Evolutionary conservation across 2,888 invertebrate genomes (phyloP).

Genomic region (Beris chalybata): DNA sequence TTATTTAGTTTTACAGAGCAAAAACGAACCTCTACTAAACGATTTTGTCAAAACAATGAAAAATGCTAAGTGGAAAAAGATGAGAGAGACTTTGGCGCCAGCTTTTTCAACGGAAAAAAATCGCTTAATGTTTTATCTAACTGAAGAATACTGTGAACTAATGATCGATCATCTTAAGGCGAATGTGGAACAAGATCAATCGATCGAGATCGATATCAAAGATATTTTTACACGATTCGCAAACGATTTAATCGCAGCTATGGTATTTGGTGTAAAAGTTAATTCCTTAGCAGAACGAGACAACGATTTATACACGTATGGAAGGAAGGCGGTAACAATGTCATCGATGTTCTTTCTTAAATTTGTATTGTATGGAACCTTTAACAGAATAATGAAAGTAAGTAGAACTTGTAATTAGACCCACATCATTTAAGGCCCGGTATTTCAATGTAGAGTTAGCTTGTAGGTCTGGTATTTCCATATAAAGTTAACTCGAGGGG

Average conservation of each 20-base stretch:
- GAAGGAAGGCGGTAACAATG: background rate
- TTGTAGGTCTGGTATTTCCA: too few species aligned
- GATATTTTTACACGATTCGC: conserved; percentile 50
- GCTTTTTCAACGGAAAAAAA: conserved; percentile 61
- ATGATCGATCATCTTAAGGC: conserved; percentile 28
- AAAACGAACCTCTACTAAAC: conserved; percentile 56
- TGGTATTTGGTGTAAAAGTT: conserved; percentile 51
- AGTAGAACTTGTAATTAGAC: too few species aligned
- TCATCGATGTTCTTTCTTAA: background rate
- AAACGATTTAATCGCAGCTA: conserved; percentile 57
- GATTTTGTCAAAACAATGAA: conserved; percentile 52
- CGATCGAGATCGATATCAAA: conserved; percentile 45
- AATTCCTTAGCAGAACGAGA: conserved; percentile 58
- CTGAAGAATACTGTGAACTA: conserved; percentile 45
- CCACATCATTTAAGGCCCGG: too few species aligned
- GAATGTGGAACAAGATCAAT: background rate
- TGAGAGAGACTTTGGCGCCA: conserved; percentile 55
- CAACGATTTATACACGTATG: conserved; percentile 56
- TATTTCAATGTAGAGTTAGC: too few species aligned
- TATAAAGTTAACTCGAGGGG: too few species aligned
- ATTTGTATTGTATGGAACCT: background rate
- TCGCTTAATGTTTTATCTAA: conserved; percentile 54
- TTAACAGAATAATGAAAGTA: background rate
- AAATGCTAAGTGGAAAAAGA: conserved; percentile 42
- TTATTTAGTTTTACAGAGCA: conserved; percentile 46